Percentiles rank a stretch among this genome's conserved stretches.
phyloP scores from a whole-genome alignment of 2,888 invertebrate species.

The Apodemia mormo region DNA sequence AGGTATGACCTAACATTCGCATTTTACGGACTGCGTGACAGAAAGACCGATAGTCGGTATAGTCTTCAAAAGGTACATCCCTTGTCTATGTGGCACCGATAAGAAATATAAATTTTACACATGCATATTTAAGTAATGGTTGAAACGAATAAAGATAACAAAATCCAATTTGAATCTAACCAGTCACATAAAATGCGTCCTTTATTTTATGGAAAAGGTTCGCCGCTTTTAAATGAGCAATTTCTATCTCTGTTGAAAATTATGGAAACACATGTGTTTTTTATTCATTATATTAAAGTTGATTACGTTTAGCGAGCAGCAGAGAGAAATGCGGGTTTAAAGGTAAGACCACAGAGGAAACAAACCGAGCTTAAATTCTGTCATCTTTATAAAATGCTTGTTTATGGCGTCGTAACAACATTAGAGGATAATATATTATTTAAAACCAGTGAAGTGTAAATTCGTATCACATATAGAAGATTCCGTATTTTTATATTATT shows the following conservation, averaged over 20 bases:
- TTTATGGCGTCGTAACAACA: neutral
- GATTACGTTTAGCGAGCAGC: conserved; percentile 1
- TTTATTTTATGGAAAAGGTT: conserved; percentile 6
- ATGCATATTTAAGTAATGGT: neutral
- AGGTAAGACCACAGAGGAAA: neutral
- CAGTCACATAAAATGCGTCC: conserved; percentile 5
- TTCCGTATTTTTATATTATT: too few species aligned
- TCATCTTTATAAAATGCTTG: neutral
- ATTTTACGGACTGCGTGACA: too few species aligned
- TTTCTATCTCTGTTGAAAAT: conserved; percentile 7
- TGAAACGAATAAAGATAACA: neutral
- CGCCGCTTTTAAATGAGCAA: conserved; percentile 16
- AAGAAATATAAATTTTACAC: too few species aligned
- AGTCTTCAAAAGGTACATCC: too few species aligned
- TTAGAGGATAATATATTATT: neutral
- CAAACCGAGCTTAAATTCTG: neutral
- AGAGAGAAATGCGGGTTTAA: neutral
- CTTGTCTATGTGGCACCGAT: too few species aligned
- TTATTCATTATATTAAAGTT: conserved; percentile 1
- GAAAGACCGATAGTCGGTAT: too few species aligned
- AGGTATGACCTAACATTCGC: too few species aligned
- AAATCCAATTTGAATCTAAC: neutral
- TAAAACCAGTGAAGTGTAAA: neutral
- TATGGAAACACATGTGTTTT: conserved; percentile 14
- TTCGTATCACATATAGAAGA: too few species aligned